Percentiles rank a stretch among this genome's conserved stretches.
Evolutionary conservation across 2,888 invertebrate species (phyloP).

Genomic region (Aplocera efformata): DNA sequence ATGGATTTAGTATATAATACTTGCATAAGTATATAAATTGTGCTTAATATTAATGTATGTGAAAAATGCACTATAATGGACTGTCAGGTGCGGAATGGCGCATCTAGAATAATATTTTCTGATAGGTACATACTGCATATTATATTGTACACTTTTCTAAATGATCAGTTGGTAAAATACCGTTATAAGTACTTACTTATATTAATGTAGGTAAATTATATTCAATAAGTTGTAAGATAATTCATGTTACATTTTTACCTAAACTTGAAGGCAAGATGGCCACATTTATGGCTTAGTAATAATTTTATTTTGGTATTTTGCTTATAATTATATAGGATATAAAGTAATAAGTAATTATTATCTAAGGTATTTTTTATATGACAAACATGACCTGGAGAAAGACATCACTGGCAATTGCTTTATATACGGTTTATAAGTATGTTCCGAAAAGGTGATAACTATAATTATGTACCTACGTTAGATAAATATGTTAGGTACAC

Average conservation of each 20-base stretch:
- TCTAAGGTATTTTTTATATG: conserved; percentile 18
- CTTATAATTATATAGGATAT: conserved; percentile 18
- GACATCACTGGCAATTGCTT: conserved; percentile 17
- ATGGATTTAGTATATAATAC: conserved; percentile 68
- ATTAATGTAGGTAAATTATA: neutral
- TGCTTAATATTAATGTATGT: conserved; percentile 72
- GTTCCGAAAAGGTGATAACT: too few species aligned
- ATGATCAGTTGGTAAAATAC: conserved; percentile 2
- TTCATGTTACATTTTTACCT: conserved; percentile 30
- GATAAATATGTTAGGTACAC: too few species aligned
- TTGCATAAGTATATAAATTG: conserved; percentile 61
- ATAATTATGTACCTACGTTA: too few species aligned
- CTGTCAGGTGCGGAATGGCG: conserved; percentile 37
- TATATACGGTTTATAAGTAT: conserved; percentile 11
- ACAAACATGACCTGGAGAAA: conserved; percentile 33
- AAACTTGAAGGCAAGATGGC: conserved; percentile 73
- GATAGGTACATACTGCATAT: neutral
- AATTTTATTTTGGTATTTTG: conserved; percentile 25
- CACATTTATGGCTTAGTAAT: conserved; percentile 61
- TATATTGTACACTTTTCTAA: conserved; percentile 2
- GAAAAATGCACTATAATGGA: conserved; percentile 75
- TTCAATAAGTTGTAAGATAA: too few species aligned
- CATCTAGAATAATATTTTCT: conserved; percentile 1
- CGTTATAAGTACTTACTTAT: neutral
- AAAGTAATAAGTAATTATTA: too few species aligned